Evolutionary conservation across 2,797 vertebrate species (phyloP).

Genomic region (Pelodytes ibericus): DNA sequence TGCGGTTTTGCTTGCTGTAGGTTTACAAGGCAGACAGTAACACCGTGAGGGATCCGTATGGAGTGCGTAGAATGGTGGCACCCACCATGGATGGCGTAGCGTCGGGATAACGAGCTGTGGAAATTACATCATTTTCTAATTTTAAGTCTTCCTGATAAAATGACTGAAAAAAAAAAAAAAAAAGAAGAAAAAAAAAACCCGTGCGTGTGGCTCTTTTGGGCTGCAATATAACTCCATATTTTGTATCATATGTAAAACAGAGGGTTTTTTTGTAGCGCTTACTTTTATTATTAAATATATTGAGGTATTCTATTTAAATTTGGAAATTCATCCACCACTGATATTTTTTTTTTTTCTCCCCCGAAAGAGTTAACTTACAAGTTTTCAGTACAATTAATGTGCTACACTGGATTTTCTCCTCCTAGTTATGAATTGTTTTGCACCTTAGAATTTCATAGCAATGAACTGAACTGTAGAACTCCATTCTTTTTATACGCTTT

Average conservation of each 20-base stretch:
- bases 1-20: constrained; percentile 49
- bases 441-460: constrained; percentile 70
- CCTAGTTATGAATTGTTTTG: constrained; percentile 63
- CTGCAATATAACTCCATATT: constrained; percentile 79
- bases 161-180: constrained; percentile 75
- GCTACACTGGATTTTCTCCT: constrained; percentile 74
- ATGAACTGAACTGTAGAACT: constrained; percentile 67
- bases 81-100: constrained; percentile 66
- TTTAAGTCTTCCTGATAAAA: constrained; percentile 90
- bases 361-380: constrained; percentile 76
- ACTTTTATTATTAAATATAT: constrained; percentile 85
- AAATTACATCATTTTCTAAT: constrained; percentile 74
- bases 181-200: no score
- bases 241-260: constrained; percentile 85
- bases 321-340: constrained; percentile 73
- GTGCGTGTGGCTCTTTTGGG: constrained; percentile 69
- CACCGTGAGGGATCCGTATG: constrained; percentile 24
- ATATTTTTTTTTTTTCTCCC: constrained; percentile 61
- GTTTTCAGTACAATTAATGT: constrained; percentile 74
- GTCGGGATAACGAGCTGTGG: constrained; percentile 73
- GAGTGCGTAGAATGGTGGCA: constrained; percentile 58
- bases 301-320: constrained; percentile 77
- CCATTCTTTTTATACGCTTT: constrained; percentile 69
- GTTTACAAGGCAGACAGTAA: constrained; percentile 54
- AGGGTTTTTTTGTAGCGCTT: constrained; percentile 86